A percentile compares a stretch with the other conserved stretches of the same genome.
These are phyloP conservation scores for Parnassius mnemosyne DNA, from an alignment of 2,888 invertebrate species.

Conservation along the genomic window DNA sequence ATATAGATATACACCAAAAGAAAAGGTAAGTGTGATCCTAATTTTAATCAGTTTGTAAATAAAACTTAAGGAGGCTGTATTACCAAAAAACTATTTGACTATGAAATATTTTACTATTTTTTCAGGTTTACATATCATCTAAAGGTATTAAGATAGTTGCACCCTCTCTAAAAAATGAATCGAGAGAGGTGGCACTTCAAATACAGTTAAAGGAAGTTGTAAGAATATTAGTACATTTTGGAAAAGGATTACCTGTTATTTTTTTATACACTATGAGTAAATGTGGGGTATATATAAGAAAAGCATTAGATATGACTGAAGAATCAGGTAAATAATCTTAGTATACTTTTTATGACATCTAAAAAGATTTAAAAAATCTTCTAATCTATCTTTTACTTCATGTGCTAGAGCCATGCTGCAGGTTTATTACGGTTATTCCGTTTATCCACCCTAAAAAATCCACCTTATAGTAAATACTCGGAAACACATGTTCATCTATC, in stretches of 20 bases:
- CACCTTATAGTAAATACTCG: too few species aligned
- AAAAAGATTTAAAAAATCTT: too few species aligned
- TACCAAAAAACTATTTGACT: neutral
- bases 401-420: too few species aligned
- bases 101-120: conserved; percentile 27
- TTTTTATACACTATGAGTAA: conserved; percentile 88
- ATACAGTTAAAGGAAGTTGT: conserved; percentile 86
- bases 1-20: conserved; percentile 87
- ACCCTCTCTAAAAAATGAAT: conserved; percentile 78
- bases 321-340: conserved; percentile 52
- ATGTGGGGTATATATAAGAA: conserved; percentile 85
- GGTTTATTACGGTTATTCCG: too few species aligned
- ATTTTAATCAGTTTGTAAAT: too few species aligned
- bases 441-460: too few species aligned
- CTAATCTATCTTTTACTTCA: too few species aligned
- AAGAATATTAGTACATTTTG: conserved; percentile 88
- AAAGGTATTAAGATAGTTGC: conserved; percentile 83
- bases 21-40: conserved; percentile 76
- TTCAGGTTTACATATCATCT: conserved; percentile 79
- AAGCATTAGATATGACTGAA: conserved; percentile 85
- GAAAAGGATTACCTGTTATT: conserved; percentile 87
- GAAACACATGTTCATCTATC: too few species aligned
- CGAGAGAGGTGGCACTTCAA: conserved; percentile 81
- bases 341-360: too few species aligned
- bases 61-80: too few species aligned